Conservation (phyloP, 2,888 invertebrate species). For the Dolichopus griseipennis region DNA sequence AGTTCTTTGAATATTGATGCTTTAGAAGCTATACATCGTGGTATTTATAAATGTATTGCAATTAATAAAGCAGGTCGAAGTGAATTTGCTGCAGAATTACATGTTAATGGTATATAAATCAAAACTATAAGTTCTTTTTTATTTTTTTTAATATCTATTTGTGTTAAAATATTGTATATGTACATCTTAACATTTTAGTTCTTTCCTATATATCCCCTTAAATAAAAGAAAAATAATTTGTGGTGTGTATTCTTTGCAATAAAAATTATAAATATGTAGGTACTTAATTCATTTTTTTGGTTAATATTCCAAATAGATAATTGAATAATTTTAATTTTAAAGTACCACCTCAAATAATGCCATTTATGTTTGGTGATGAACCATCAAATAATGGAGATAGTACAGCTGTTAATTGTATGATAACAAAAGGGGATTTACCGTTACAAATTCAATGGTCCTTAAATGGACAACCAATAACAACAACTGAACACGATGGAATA, state of each 20-base stretch:
- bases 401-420: slow-evolving; percentile 65
- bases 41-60: slow-evolving; percentile 68
- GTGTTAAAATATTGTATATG: slow-evolving; percentile 17
- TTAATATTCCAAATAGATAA: no score
- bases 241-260: background rate
- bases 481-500: slow-evolving; percentile 48
- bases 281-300: no score
- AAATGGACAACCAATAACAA: slow-evolving; percentile 53
- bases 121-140: background rate
- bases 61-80: slow-evolving; percentile 60
- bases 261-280: background rate
- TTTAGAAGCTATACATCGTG: slow-evolving; percentile 59
- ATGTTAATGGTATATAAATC: slow-evolving; percentile 50
- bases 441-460: slow-evolving; percentile 67
- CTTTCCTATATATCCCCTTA: background rate
- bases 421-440: slow-evolving; percentile 71
- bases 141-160: slow-evolving; percentile 7
- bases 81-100: slow-evolving; percentile 53
- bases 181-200: background rate
- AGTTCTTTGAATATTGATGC: slow-evolving; percentile 50
- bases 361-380: slow-evolving; percentile 68
- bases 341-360: slow-evolving; percentile 70
- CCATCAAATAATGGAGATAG: slow-evolving; percentile 69
- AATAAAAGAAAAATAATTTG: no score
- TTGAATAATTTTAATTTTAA: slow-evolving; percentile 19